Base-by-base conservation (phyloP, 2,888 invertebrate genomes). In the Shargacucullia verbasci region DNA sequence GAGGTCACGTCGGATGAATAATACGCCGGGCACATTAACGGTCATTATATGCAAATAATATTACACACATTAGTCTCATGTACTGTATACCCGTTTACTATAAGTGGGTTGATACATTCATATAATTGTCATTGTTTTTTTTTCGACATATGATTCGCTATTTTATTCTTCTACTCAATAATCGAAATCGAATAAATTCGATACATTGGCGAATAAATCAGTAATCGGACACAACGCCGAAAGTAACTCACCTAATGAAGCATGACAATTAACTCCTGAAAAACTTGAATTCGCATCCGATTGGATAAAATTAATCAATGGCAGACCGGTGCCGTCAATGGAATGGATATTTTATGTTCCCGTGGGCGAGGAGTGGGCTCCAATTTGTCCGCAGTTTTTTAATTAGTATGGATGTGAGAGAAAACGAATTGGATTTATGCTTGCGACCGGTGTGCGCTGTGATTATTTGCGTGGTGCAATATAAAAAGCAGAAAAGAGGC, bases 21-120 rank as follows among this genome's bases (percentile, higher is more conserved):
- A 90, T 88, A 84, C 84, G 82, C 82, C 71, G 78, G 82, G 76
- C 81, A 87, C 87, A 91, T 92, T 93, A 92, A 86, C 83, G 86
- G 89, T 92, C 92, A 92, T 92, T 93, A 92, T 92, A 92, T 93
- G 93, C 92, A 91, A 93, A 93, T 92, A 90, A 90, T 89, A 90
- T 89, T 87, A 88, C 84, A 86, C 84, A 73, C 70, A 78, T 78
- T 78, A 78, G 73, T 65, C 60, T 54, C 59, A 48, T 75, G 61
- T 66, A 65, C 68, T 65, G 62, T 61, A 56, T 69, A 75, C 69
- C 46, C 59, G 62, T 76, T 73, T 76, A 66, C 53, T 57, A 57
- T 69, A 73, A 80, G 62, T 71, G 61, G 62, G 61, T 63, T 66
- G 57, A 59, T 77, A 68, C 52, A 50, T 56, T 58, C 59, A 47